Base-by-base conservation (phyloP, 2,888 invertebrate species). In the Folsomia manolachei region DNA sequence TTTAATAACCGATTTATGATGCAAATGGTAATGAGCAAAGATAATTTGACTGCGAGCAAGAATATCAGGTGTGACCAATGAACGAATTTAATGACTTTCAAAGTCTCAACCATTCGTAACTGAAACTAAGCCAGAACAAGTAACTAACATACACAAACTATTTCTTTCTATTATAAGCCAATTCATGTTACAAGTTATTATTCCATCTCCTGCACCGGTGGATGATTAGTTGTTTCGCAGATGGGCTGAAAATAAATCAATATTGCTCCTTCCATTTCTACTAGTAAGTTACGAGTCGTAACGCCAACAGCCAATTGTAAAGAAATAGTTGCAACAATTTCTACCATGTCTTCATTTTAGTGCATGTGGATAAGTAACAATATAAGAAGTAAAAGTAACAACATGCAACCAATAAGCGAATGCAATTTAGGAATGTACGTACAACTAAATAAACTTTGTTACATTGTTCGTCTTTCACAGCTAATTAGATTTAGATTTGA, bases 401-500 rank as follows among this genome's bases (percentile, higher is more conserved):
- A 18, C 51, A 51, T 51, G 18, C 9, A 18, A 18, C 7, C 4
- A 14, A 56, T 14, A 56, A 56, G 21, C 56, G 56, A 56, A 56
- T 56, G 56, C 56, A 56, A 56, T 56, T 56, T 19, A 14, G 14
- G 14, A 39, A 19, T 56, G 21, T 56, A 19, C 11, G 56, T n/a
- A n/a, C n/a, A n/a, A 56, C 21, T 18, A 56, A 56, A 56, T n/a
- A n/a, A n/a, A 14, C 56, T 7, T 56, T 56, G 56, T n/a, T 23
- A 19, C 23, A 52, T 21, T 51, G 23, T 66, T 23, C 21, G 51
- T 64, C 64, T 25, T 64, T 27, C 39, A 26, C 64, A 64, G 52
- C 65, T 66, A 66, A 66, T 66, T 66, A 66, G 65, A 66, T 66
- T 66, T 66, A 51, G 52, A 66, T 66, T 39, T 66, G 51, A 23